Percentiles rank a stretch among this genome's conserved stretches.
Evolutionary conservation across 2,888 invertebrate genomes (phyloP).

Genomic region (Acanthococcus lagerstroemiae): DNA sequence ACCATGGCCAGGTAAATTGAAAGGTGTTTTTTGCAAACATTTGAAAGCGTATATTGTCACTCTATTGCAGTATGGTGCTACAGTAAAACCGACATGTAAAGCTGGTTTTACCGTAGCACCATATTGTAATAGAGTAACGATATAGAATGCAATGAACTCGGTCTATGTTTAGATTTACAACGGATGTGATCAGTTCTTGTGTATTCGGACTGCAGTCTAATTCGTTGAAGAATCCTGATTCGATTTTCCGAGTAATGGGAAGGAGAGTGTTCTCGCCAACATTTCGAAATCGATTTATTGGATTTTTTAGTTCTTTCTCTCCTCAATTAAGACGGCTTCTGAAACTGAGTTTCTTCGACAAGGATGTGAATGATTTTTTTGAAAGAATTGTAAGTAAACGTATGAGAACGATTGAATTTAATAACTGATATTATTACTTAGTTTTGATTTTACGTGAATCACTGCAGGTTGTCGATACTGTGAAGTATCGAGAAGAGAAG

Average conservation of each 20-base stretch:
- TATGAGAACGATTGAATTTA: too few species aligned
- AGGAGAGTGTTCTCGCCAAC: not conserved
- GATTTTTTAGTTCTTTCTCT: not conserved
- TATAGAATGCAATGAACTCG: too few species aligned
- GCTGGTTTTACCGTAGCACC: too few species aligned
- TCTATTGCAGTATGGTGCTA: too few species aligned
- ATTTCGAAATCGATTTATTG: not conserved
- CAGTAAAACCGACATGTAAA: too few species aligned
- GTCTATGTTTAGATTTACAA: constrained; percentile 10
- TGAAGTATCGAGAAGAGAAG: constrained; percentile 22
- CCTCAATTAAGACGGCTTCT: constrained; percentile 3
- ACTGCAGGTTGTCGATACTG: constrained; percentile 7
- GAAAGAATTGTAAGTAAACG: not conserved
- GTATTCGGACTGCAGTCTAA: constrained; percentile 24
- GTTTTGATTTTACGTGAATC: not conserved
- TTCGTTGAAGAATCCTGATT: constrained; percentile 14
- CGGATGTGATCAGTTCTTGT: constrained; percentile 28
- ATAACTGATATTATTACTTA: not conserved
- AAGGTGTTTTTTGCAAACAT: not conserved
- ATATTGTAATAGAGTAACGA: too few species aligned
- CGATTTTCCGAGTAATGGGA: constrained; percentile 12
- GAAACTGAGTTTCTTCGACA: constrained; percentile 4
- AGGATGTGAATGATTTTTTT: constrained; percentile 21
- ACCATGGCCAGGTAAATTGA: constrained; percentile 6
- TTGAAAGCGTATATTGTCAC: too few species aligned